phyloP scores from a whole-genome alignment of 1,140 invertebrate species.

The Lithobius niger region DNA sequence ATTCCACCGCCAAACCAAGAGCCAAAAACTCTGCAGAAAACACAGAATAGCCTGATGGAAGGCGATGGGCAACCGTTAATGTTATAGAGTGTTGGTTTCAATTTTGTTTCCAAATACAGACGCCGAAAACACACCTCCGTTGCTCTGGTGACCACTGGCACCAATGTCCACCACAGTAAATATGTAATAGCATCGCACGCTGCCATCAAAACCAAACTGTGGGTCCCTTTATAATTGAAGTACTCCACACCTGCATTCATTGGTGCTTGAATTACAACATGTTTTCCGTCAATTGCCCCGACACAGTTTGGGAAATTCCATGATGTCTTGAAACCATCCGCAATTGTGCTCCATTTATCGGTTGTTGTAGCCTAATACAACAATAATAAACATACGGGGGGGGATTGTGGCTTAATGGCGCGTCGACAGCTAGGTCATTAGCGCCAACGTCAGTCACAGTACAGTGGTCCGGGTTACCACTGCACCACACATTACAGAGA shows the following conservation, averaged over 20 bases:
- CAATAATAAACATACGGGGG: too few species aligned
- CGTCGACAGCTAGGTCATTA: too few species aligned
- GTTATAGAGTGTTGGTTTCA: constrained; percentile 5
- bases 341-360: constrained; percentile 18
- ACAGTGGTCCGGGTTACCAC: too few species aligned
- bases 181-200: constrained; percentile 16
- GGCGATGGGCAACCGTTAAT: too few species aligned
- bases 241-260: constrained; percentile 10
- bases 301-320: constrained; percentile 22
- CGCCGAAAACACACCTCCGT: constrained; percentile 13
- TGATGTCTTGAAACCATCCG: constrained; percentile 12
- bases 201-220: constrained; percentile 14
- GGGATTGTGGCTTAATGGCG: too few species aligned
- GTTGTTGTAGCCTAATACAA: too few species aligned
- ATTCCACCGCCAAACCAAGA: too few species aligned
- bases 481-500: too few species aligned
- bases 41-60: too few species aligned
- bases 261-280: constrained; percentile 16
- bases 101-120: constrained; percentile 4
- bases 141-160: constrained; percentile 10
- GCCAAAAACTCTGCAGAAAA: too few species aligned
- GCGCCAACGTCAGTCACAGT: too few species aligned
- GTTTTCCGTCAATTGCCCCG: constrained; percentile 21
- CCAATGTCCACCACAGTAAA: constrained; percentile 19
- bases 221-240: constrained; percentile 19